These are phyloP conservation scores for Mareca penelope DNA, from an alignment of 2,797 vertebrate species.

Conservation along the genomic window DNA sequence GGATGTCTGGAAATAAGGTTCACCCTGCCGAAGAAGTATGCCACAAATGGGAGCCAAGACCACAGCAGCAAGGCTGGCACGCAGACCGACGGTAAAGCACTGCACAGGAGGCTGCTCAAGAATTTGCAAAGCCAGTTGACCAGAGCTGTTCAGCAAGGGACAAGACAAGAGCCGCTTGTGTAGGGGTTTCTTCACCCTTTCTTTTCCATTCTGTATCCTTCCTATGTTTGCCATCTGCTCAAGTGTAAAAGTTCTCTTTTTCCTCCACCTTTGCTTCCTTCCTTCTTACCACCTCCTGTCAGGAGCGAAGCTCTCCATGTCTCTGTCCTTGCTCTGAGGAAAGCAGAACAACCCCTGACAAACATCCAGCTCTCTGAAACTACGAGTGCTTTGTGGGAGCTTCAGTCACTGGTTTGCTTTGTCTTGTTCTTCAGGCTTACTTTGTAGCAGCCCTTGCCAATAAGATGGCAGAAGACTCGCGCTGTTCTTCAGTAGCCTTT, in stretches of 20 bases:
- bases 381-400: not conserved
- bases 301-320: not conserved
- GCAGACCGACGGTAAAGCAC: not conserved
- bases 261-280: not conserved
- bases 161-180: not conserved
- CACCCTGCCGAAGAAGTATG: not conserved
- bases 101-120: not conserved
- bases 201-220: not conserved
- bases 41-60: not conserved
- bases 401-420: not conserved
- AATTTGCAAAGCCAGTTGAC: not conserved
- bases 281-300: not conserved
- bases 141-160: not conserved
- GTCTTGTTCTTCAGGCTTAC: not conserved
- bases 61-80: not conserved
- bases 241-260: not conserved
- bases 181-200: not conserved
- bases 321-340: not conserved
- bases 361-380: not conserved
- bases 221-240: not conserved
- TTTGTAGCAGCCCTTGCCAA: not conserved
- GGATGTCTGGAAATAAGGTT: conserved; percentile 13
- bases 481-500: not conserved
- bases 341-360: not conserved
- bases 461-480: not conserved